These are phyloP conservation scores for Macropus fuliginosus DNA, from an alignment of 2,797 vertebrate genomes.

Conservation along the genomic window DNA sequence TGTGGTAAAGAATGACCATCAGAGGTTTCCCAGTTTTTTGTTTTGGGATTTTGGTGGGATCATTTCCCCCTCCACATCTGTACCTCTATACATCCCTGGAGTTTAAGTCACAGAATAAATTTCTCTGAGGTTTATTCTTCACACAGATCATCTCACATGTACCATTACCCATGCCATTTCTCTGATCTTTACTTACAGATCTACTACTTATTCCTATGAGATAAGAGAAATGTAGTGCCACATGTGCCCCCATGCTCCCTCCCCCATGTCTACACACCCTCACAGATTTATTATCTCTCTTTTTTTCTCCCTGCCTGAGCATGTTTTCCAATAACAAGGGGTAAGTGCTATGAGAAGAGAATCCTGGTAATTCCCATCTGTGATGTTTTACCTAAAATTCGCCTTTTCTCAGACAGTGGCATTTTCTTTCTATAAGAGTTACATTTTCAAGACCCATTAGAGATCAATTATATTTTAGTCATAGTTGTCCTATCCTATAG, in stretches of 20 bases:
- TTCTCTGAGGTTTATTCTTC: conserved; percentile 35
- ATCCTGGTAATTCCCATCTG: conserved; percentile 40
- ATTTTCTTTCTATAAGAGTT: not conserved
- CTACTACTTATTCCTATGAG: conserved; percentile 41
- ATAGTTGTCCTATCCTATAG: not conserved
- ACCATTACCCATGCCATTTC: conserved; percentile 58
- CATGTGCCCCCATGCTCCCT: conserved; percentile 57
- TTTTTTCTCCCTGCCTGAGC: not conserved
- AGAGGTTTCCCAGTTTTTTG: not conserved
- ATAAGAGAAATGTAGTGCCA: conserved; percentile 16
- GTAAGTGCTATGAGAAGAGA: conserved; percentile 16
- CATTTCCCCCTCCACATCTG: not conserved
- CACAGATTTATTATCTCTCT: conserved; percentile 16
- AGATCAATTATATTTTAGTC: no score
- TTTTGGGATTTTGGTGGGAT: not conserved
- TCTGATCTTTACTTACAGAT: conserved; percentile 61
- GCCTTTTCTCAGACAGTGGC: conserved; percentile 2
- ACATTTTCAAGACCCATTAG: not conserved
- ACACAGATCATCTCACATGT: conserved; percentile 18
- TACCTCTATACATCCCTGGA: not conserved
- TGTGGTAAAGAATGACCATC: not conserved
- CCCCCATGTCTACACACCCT: conserved; percentile 46
- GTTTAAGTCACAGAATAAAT: not conserved
- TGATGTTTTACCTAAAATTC: conserved; percentile 51
- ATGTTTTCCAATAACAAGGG: conserved; percentile 67